phyloP scores from a whole-genome alignment of 2,797 vertebrate genomes.

The Sebastes cheni region DNA sequence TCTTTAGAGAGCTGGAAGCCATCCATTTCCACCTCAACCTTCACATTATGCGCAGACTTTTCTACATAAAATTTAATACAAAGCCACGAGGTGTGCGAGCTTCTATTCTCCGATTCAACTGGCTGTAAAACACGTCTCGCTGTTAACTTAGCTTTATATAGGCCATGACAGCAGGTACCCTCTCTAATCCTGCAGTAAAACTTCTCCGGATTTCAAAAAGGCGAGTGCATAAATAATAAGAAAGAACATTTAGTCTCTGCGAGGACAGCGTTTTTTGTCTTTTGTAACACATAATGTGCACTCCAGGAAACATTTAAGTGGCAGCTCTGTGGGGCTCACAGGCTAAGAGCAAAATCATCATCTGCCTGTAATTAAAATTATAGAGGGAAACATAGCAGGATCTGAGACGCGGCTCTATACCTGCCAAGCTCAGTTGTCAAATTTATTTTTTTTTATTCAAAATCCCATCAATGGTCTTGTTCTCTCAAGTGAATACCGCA shows the following conservation, averaged over 20 bases:
- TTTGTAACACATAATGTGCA: conserved; percentile 26
- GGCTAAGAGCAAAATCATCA: conserved; percentile 24
- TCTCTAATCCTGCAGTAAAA: conserved; percentile 3
- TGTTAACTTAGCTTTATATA: conserved; percentile 33
- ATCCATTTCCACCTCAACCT: conserved; percentile 37
- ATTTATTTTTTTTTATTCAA: conserved; percentile 42
- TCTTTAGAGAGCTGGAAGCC: conserved; percentile 15
- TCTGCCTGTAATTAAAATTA: conserved; percentile 34
- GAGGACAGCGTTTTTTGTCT: neutral
- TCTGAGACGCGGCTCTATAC: neutral
- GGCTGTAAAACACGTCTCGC: conserved; percentile 28
- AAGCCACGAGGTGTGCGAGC: conserved; percentile 1
- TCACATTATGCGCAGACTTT: neutral
- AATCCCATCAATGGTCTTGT: conserved; percentile 10
- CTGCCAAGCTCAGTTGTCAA: conserved; percentile 16
- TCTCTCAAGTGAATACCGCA: conserved; percentile 4
- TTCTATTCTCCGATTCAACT: conserved; percentile 28
- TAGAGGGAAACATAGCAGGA: neutral
- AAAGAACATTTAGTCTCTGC: conserved; percentile 14
- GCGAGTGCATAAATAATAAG: conserved; percentile 32
- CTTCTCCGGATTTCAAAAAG: conserved; percentile 10
- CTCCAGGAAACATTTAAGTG: conserved; percentile 37
- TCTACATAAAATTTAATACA: conserved; percentile 33
- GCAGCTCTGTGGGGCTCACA: neutral
- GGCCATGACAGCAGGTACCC: conserved; percentile 10